Evolutionary conservation across 2,888 invertebrate species (phyloP), one percentile per base, ranked within the genome.

Genomic region (Timema podura): DNA sequence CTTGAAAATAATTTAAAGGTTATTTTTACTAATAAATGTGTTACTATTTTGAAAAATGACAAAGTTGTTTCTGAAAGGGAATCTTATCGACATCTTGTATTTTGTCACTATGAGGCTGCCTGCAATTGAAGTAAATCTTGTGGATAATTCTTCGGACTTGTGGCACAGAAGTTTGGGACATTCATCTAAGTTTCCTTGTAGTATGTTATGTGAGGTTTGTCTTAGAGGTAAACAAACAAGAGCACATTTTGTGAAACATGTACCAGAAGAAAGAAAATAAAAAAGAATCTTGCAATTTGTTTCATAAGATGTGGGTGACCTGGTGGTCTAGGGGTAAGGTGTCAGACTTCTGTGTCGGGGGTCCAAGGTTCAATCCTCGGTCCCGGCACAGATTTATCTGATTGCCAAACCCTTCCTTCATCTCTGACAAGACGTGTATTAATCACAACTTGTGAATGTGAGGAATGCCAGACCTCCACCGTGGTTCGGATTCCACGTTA

Each of bases 261-360:
- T 68, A 59, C 76, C 7, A 70, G 77, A 68, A 74, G 75, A 54
- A 77, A 77, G 72, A 68, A 74, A 61, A 75, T 76, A 11, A 70
- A 74, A 6, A 2, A 61, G 71, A 49, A 67, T 69, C 5, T 59
- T 75, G 30, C 71, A 75, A 48, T 47, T 74, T 11, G 67, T 76
- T 11, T 74, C 75, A 59, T 73, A 73, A 16, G 75, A 75, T 68
- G 30, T n/a, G n/a, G n/a, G n/a, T n/a, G n/a, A n/a, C n/a, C n/a
- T n/a, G n/a, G n/a, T n/a, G n/a, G n/a, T n/a, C n/a, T n/a, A n/a
- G n/a, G n/a, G n/a, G n/a, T n/a, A n/a, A n/a, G n/a, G n/a, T n/a
- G n/a, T n/a, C n/a, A n/a, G n/a, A n/a, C n/a, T n/a, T n/a, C n/a
- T n/a, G n/a, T n/a, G n/a, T n/a, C n/a, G n/a, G n/a, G n/a, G n/a